Base-by-base conservation (phyloP, 1,140 invertebrate species). In the Heliconius himera region DNA sequence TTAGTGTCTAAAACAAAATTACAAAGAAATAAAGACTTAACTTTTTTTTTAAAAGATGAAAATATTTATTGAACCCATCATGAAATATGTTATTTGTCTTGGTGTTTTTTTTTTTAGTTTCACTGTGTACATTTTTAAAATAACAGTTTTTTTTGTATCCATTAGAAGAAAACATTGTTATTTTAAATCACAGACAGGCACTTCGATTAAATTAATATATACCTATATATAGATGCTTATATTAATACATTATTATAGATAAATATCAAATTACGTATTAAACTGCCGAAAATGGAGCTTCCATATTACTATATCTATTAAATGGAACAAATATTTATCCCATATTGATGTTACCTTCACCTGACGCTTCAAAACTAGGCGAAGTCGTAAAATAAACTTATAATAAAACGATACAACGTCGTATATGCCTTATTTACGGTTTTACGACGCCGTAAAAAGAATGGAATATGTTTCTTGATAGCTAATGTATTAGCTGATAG, bases 371-470 rank as follows among this genome's bases (percentile, higher is more conserved):
- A 56, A 29, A 66, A 29, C 26, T 66, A 66, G 60, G 22, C 22
- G 11, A 11, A 66, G 2, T 66, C 60, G 60, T 66, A 66, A 66
- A 66, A 29, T 29, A 26, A 66, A 66, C 26, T 66, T 66, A 26
- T 66, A 66, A 66, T 66, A 66, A 66, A 66, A 29, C 22, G 26
- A 66, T 66, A 66, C 60, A 66, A 66, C 60, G 60, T 66, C 60
- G 60, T 26, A 66, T 16, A 66, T 66, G 3, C 22, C 11, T 29
- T 66, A 66, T 66, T 13, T 66, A 66, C 1, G 60, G 11, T 11
- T 66, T 66, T 66, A 66, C 26, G 60, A 66, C 22, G 22, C 60
- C 26, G 22, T 66, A 66, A 66, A 66, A 66, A 66, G n/a, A 22
- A 29, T 66, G 22, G n/a, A 66, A 66, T 66, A 66, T 66, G 60